A percentile compares a stretch with the other conserved stretches of the same genome.
Evolutionary conservation across 2,797 vertebrate species (phyloP).

Genomic region (Okamejei kenojei): DNA sequence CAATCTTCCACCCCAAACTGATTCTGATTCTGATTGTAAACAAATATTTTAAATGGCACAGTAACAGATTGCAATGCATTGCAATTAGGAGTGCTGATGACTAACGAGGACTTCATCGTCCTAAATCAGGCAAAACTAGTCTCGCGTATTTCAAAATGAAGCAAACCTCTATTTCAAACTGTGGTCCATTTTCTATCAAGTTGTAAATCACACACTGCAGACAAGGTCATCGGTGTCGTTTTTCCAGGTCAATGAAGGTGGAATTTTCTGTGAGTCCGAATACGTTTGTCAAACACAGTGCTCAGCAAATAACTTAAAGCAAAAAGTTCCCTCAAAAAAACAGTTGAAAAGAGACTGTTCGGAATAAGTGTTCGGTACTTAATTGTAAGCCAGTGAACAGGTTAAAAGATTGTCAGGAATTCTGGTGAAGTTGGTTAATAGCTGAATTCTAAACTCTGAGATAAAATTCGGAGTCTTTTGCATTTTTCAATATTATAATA

Average conservation of each 20-base stretch:
- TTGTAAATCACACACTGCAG: slow-evolving; percentile 15
- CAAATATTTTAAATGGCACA: background rate
- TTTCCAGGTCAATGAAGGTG: slow-evolving; percentile 24
- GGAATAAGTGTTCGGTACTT: background rate
- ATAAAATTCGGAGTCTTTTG: background rate
- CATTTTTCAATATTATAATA: background rate
- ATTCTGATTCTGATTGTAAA: background rate
- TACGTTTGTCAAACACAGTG: background rate
- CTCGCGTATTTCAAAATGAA: background rate
- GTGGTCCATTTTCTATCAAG: background rate
- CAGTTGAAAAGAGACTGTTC: background rate
- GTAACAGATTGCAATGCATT: background rate
- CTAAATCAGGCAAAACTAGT: background rate
- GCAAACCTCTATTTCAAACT: background rate
- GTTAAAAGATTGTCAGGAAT: background rate
- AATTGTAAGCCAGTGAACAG: background rate
- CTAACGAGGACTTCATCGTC: background rate
- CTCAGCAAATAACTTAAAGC: background rate
- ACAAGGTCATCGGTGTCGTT: background rate
- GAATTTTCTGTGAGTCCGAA: background rate
- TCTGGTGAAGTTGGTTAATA: background rate
- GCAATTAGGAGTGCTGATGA: background rate
- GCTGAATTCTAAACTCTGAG: background rate
- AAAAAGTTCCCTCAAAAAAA: background rate
- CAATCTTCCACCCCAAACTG: no score